Conservation (phyloP, 2,888 invertebrate species). For the Cheilosia impressa region DNA sequence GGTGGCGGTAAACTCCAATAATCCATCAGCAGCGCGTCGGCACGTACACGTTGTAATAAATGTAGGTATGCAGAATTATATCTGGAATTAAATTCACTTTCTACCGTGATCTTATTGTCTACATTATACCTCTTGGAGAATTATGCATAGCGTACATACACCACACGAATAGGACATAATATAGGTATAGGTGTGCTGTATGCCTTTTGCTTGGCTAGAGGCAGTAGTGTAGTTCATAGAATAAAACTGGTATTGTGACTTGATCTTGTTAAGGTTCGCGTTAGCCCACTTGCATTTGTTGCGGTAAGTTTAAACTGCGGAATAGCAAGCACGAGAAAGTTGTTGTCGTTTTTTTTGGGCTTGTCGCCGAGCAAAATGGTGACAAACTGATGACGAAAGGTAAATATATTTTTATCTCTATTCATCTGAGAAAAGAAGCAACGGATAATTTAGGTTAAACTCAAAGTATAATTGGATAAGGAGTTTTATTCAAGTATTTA, state of each 20-base stretch:
- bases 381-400: constrained; percentile 5
- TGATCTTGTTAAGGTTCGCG: constrained; percentile 37
- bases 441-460: background rate
- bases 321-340: constrained; percentile 20
- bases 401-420: too few relatives aligned
- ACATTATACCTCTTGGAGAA: background rate
- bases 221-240: constrained; percentile 7
- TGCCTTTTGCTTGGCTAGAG: too few relatives aligned
- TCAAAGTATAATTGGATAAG: too few relatives aligned
- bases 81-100: constrained; percentile 52
- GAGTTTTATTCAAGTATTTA: too few relatives aligned
- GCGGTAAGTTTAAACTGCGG: background rate
- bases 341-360: background rate
- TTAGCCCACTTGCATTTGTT: constrained; percentile 23
- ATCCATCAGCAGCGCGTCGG: background rate
- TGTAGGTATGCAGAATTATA: constrained; percentile 11
- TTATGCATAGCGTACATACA: constrained; percentile 12
- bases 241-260: constrained; percentile 47
- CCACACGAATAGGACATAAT: too few relatives aligned
- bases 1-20: constrained; percentile 15
- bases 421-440: constrained; percentile 3
- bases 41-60: background rate
- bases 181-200: too few relatives aligned
- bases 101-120: constrained; percentile 34
- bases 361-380: constrained; percentile 7